phyloP scores from a whole-genome alignment of 2,888 invertebrate genomes.

The Apamea anceps region DNA sequence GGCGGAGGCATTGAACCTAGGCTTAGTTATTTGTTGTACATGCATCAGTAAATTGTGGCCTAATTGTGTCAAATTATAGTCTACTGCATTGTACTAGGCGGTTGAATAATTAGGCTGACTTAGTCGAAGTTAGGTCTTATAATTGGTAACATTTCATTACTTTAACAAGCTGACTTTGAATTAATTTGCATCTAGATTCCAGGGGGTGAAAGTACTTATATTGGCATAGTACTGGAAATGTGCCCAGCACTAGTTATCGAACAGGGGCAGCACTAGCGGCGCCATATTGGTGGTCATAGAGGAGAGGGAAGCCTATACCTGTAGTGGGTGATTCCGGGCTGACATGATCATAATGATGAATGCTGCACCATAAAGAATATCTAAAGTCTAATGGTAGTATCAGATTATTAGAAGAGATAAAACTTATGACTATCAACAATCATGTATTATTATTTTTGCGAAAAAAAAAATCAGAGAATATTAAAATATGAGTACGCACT shows the following conservation, averaged over 20 bases:
- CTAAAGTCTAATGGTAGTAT: no score
- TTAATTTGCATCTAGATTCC: background rate
- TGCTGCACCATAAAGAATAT: no score
- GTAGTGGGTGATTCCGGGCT: no score
- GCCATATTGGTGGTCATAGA: no score
- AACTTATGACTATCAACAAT: background rate
- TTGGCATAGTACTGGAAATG: no score
- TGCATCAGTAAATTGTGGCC: constrained; percentile 19
- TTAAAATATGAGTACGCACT: background rate
- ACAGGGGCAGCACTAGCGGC: no score
- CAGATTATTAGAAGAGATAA: no score
- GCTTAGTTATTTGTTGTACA: constrained; percentile 28
- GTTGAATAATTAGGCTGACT: background rate
- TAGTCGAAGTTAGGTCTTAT: background rate
- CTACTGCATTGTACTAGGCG: background rate
- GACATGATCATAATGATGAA: no score
- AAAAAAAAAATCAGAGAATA: background rate
- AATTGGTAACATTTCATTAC: background rate
- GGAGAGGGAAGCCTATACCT: no score
- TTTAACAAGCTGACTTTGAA: background rate
- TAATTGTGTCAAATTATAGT: constrained; percentile 30
- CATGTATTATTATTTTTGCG: background rate
- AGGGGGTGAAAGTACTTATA: no score
- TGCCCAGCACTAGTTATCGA: no score
- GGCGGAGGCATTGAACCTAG: constrained; percentile 48